These are phyloP conservation scores for Otus sunia DNA, from an alignment of 2,113 vertebrate species.

Conservation along the genomic window DNA sequence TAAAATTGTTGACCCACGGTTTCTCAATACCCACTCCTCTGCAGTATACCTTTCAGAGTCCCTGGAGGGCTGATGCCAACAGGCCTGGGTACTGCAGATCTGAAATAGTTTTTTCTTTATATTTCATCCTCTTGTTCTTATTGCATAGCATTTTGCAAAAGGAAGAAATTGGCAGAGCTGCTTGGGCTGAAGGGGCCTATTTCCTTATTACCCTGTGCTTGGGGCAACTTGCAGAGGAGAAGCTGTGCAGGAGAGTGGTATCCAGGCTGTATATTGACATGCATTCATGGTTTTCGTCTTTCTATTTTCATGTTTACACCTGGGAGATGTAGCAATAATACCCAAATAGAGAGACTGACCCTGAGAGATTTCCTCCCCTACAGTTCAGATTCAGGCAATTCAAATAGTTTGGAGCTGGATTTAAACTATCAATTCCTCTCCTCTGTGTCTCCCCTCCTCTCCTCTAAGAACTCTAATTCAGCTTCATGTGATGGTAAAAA, in stretches of 20 bases:
- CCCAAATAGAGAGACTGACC: background rate
- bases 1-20: background rate
- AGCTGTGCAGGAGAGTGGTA: background rate
- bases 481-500: background rate
- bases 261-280: background rate
- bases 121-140: background rate
- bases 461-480: background rate
- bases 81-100: background rate
- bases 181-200: background rate
- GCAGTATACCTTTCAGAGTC: background rate
- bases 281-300: background rate
- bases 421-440: background rate
- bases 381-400: background rate
- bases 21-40: background rate
- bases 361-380: background rate
- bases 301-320: background rate
- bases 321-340: background rate
- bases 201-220: background rate
- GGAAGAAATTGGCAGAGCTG: background rate
- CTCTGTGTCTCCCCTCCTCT: no score
- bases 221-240: background rate
- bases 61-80: background rate
- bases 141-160: background rate
- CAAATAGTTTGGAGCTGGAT: background rate
- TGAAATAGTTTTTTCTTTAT: background rate